Percentiles rank a stretch among this genome's conserved stretches.
Evolutionary conservation across 2,888 invertebrate species (phyloP).

Genomic region (Rhaphigaster nebulosa): DNA sequence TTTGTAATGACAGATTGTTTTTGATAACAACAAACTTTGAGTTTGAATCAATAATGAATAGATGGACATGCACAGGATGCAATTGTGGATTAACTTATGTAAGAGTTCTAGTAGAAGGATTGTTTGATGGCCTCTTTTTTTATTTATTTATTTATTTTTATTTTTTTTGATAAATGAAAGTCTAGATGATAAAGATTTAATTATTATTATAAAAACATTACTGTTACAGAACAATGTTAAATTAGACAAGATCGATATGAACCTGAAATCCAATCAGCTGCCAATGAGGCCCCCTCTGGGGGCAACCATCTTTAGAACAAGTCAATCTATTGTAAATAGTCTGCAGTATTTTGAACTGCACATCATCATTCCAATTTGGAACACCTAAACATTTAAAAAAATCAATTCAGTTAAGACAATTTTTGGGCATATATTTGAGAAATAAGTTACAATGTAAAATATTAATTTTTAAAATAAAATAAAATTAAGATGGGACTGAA

Average conservation of each 20-base stretch:
- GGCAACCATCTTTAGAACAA: constrained; percentile 69
- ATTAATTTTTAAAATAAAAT: not conserved
- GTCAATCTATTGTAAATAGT: constrained; percentile 71
- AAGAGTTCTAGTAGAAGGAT: no score
- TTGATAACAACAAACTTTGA: no score
- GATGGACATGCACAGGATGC: no score
- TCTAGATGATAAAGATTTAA: no score
- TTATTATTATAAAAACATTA: no score
- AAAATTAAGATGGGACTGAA: no score
- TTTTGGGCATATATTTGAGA: not conserved
- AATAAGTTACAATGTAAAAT: no score
- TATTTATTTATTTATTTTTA: no score
- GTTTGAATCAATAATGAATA: no score
- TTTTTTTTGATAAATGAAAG: no score
- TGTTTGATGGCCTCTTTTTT: no score
- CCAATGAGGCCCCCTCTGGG: constrained; percentile 72
- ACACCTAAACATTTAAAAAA: constrained; percentile 67
- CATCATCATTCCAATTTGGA: constrained; percentile 68
- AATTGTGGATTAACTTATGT: no score
- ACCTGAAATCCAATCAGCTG: constrained; percentile 73
- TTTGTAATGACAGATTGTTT: not conserved
- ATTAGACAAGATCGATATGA: not conserved
- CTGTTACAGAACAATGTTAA: not conserved
- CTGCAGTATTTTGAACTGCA: constrained; percentile 70
- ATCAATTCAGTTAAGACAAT: not conserved